These are phyloP conservation scores for Lepidochrysops patricia DNA, from an alignment of 2,888 invertebrate species.

Conservation along the genomic window DNA sequence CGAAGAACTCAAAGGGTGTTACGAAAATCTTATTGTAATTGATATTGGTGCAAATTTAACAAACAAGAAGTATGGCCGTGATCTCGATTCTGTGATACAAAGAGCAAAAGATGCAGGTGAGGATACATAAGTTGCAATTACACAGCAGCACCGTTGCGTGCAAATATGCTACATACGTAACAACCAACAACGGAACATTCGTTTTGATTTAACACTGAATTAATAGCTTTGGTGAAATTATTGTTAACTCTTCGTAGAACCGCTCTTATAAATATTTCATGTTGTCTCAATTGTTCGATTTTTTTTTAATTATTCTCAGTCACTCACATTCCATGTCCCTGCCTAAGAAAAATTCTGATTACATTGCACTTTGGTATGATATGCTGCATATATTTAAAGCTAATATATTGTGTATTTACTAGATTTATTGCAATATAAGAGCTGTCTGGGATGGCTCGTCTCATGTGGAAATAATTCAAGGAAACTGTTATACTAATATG, in stretches of 20 bases:
- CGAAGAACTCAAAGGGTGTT: slow-evolving; percentile 82
- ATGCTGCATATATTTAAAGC: too few relatives aligned
- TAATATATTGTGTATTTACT: too few relatives aligned
- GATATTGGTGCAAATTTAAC: slow-evolving; percentile 95
- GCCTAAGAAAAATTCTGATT: not conserved
- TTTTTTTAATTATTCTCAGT: not conserved
- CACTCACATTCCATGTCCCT: not conserved
- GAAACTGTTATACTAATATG: too few relatives aligned
- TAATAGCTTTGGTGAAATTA: slow-evolving; percentile 20
- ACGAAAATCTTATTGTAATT: slow-evolving; percentile 92
- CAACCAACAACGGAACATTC: slow-evolving; percentile 24
- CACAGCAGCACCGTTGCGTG: slow-evolving; percentile 24
- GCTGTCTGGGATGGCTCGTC: too few relatives aligned
- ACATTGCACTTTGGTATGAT: too few relatives aligned
- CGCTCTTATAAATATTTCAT: slow-evolving; percentile 1
- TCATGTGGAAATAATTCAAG: too few relatives aligned
- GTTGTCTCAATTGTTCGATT: not conserved
- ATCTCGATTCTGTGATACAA: slow-evolving; percentile 92
- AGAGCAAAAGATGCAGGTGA: slow-evolving; percentile 93
- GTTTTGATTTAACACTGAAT: slow-evolving; percentile 20
- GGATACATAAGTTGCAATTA: slow-evolving; percentile 19
- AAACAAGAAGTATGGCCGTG: slow-evolving; percentile 93
- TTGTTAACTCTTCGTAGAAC: slow-evolving; percentile 16
- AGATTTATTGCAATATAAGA: too few relatives aligned
- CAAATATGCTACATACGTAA: slow-evolving; percentile 27